Evolutionary conservation across 2,113 vertebrate species (phyloP).

Genomic region (Thunnus thynnus): DNA sequence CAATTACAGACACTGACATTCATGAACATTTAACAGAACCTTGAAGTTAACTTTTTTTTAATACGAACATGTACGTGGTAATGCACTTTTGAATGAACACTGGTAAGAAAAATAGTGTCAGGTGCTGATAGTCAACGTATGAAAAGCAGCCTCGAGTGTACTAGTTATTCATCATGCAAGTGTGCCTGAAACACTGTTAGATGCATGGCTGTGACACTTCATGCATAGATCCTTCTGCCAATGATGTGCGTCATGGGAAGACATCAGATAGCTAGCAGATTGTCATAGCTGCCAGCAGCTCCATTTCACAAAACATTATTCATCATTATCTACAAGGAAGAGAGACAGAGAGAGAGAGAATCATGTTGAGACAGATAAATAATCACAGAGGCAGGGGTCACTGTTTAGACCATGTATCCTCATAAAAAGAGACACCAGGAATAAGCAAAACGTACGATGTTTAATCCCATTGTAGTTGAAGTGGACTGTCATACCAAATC

Average conservation of each 20-base stretch:
- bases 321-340: conserved; percentile 81
- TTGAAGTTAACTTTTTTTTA: conserved; percentile 71
- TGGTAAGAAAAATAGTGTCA: conserved; percentile 55
- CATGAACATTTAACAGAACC: conserved; percentile 38
- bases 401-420: not conserved
- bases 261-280: conserved; percentile 76
- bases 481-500: too few species aligned
- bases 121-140: conserved; percentile 64
- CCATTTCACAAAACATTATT: conserved; percentile 58
- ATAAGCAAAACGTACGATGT: too few species aligned
- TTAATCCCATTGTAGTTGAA: too few species aligned
- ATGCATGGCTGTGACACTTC: conserved; percentile 47
- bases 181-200: conserved; percentile 64
- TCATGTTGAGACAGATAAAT: conserved; percentile 2
- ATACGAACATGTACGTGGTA: conserved; percentile 51
- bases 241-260: conserved; percentile 71
- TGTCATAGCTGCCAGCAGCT: conserved; percentile 70
- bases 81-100: conserved; percentile 66
- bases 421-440: too few species aligned
- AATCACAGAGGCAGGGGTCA: conserved; percentile 17
- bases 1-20: conserved; percentile 19
- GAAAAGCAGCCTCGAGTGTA: conserved; percentile 61
- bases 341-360: conserved; percentile 14
- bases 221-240: conserved; percentile 64
- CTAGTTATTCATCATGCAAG: conserved; percentile 71